Percentiles rank a stretch among this genome's conserved stretches.
Evolutionary conservation across 2,113 vertebrate species (phyloP).

Genomic region (Hymenochirus boettgeri): DNA sequence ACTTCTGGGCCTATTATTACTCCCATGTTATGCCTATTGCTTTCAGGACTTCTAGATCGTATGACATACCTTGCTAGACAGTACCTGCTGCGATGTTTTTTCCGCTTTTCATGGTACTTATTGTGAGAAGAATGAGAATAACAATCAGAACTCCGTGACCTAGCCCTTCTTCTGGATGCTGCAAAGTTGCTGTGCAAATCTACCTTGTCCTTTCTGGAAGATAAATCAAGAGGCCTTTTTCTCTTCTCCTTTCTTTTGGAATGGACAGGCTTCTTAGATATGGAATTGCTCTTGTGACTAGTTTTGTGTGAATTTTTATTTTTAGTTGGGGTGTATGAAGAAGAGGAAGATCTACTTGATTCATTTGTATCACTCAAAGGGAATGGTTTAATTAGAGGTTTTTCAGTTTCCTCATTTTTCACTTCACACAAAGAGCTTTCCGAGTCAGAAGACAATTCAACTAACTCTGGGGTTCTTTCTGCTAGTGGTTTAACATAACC

Average conservation of each 20-base stretch:
- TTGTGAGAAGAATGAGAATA: conserved; percentile 47
- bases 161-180: conserved; percentile 29
- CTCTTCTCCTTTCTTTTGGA: conserved; percentile 46
- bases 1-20: conserved; percentile 59
- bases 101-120: conserved; percentile 49
- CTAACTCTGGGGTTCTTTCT: conserved; percentile 89
- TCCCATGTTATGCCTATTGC: conserved; percentile 54
- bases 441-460: conserved; percentile 84
- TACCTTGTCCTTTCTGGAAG: conserved; percentile 29
- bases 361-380: conserved; percentile 61
- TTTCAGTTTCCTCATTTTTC: conserved; percentile 53
- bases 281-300: conserved; percentile 44
- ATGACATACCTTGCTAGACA: too few relatives aligned
- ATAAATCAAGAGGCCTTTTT: conserved; percentile 18
- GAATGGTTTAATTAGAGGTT: conserved; percentile 64
- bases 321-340: conserved; percentile 49
- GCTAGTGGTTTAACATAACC: conserved; percentile 80
- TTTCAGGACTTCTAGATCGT: conserved; percentile 58
- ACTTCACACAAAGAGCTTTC: conserved; percentile 67
- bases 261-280: conserved; percentile 13
- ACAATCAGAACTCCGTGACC: conserved; percentile 58
- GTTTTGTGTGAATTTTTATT: conserved; percentile 45
- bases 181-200: background rate
- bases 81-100: conserved; percentile 54
- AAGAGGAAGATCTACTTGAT: conserved; percentile 50